Conservation (phyloP, 2,797 vertebrate genomes). For the Micromesistius poutassou region DNA sequence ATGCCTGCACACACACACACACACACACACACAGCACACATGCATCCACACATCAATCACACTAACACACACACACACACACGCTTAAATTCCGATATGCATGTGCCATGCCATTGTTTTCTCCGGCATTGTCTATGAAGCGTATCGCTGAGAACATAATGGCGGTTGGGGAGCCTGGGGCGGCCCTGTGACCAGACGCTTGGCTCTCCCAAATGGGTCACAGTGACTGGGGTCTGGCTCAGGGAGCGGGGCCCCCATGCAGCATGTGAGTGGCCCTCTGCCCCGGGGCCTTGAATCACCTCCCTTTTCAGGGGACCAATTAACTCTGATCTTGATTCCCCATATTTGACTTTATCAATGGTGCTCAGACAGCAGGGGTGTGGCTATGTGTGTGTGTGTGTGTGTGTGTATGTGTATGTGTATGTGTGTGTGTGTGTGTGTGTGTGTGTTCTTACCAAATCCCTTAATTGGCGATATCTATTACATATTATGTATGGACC, state of each 20-base stretch:
- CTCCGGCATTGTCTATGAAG: slow-evolving; percentile 42
- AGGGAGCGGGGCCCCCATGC: slow-evolving; percentile 43
- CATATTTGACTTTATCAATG: slow-evolving; percentile 54
- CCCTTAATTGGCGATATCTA: not conserved
- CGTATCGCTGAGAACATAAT: slow-evolving; percentile 50
- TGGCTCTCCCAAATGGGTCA: slow-evolving; percentile 52
- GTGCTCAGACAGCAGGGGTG: slow-evolving; percentile 43
- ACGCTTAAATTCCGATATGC: not conserved
- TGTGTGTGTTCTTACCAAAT: not conserved
- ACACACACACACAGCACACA: not conserved
- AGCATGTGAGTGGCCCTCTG: slow-evolving; percentile 59
- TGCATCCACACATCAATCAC: no score
- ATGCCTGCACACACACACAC: not conserved
- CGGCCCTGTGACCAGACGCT: slow-evolving; percentile 39
- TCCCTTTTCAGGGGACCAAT: slow-evolving; percentile 62
- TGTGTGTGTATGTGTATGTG: not conserved
- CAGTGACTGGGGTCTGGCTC: slow-evolving; percentile 37
- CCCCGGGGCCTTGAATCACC: slow-evolving; percentile 67
- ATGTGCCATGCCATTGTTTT: slow-evolving; percentile 6
- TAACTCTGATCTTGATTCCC: slow-evolving; percentile 50
- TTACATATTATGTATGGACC: not conserved
- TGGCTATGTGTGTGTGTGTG: slow-evolving; percentile 19
- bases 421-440: not conserved
- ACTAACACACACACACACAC: no score
- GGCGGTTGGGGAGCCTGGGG: slow-evolving; percentile 30